Base-by-base conservation (phyloP, 92 coral and sea anemone species). In the Pocillopora grandis region DNA sequence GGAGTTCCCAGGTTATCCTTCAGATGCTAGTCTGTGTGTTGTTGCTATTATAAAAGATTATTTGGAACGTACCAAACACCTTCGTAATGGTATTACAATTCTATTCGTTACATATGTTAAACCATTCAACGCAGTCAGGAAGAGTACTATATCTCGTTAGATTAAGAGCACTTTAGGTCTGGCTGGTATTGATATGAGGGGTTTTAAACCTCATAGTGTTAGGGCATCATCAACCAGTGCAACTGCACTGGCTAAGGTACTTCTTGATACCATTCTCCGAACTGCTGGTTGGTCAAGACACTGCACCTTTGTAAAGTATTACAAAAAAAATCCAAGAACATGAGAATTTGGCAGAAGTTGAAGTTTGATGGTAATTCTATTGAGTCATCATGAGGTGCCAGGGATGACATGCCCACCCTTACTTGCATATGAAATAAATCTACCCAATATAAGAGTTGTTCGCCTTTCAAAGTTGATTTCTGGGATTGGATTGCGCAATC, bases 81-180 rank as follows among this genome's bases (percentile, higher is more conserved):
- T 76, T 82, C 11, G 14, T 84, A 31, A 68, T 72, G 48, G 67
- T 31, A 68, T 85, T 35, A 59, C 89, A 35, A 66, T 23, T 71
- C 70, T 89, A 48, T 84, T 92, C 84, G 57, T 88, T 72, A 92
- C 91, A 19, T 72, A 23, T 79, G 81, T 66, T 64, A 87, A 80
- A 31, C 93, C 91, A 15, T 62, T 89, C 58, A 87, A 77, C 75
- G 76, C 76, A 74, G 90, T 86, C 58, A 76, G 88, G 42, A 89
- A 75, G 82, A 76, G 82, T 66, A 89, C 92, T n/a, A 78, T 91
- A 74, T 84, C 86, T 62, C 84, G 91, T 35, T 89, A 87, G 89
- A 89, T 85, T 27, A 89, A 89, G 79, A 57, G 19, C 71, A 84
- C 85, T 20, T 58, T 84, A 23, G 27, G 27, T 23, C 27, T 23